Base-by-base conservation (phyloP, 2,113 vertebrate genomes). In the Caloenas nicobarica region DNA sequence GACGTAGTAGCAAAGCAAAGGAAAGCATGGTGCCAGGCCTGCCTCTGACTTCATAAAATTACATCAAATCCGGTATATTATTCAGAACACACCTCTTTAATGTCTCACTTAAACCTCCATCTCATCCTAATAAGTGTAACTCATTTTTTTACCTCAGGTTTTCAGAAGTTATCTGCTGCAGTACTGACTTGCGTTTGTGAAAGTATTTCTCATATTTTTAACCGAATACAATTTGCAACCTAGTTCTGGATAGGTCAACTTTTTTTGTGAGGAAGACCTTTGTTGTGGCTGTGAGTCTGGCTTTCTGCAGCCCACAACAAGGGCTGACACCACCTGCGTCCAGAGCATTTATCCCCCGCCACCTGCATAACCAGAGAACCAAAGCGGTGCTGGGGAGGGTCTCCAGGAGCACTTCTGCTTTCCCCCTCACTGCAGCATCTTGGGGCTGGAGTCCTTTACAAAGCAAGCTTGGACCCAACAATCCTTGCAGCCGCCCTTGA, bases 21-120 rank as follows among this genome's bases (percentile, higher is more conserved):
- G 48, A 77, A 57, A 54, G 65, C 68, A 50, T 3, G 0, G 60
- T 69, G 66, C 73, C 95, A 81, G 28, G 19, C 50, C 34, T 62
- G 26, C 36, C 51, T 62, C 85, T 31, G 51, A 96, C 48, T 91
- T 91, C 61, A 74, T 86, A 91, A 92, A 94, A 92, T 79, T 80
- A 92, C 51, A 86, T 72, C 31, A 94, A 96, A 93, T 88, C 61
- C 54, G 95, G 69, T 89, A 53, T 44, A 61, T 88, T 84, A 93
- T 38, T 68, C 58, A 29, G 61, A 96, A 93, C 24, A 71, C 58
- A 56, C 53, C 57, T 82, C 79, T 96, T 93, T 88, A 91, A 95
- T 50, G 70, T 81, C 60, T 64, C 81, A 82, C 80, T 96, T 90
- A 95, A 96, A 94, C 84, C 57, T 87, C 64, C 72, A 77, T 81